Evolutionary conservation across 2,888 invertebrate genomes (phyloP).

Genomic region (Schizaphis graminum): DNA sequence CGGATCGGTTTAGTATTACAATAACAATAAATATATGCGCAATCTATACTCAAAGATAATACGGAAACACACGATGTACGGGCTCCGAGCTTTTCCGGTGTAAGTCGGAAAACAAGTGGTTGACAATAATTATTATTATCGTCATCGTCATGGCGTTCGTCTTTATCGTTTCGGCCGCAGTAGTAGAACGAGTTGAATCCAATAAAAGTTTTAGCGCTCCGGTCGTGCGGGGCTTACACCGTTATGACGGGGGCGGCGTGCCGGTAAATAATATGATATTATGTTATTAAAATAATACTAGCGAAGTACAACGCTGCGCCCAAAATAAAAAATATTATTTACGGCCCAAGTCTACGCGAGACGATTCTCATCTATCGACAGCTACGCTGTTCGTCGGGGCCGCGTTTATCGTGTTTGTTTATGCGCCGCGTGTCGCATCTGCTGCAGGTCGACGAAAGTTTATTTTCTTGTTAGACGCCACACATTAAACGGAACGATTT

Average conservation of each 20-base stretch:
- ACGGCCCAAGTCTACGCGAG: background rate
- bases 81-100: background rate
- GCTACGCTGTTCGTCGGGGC: background rate
- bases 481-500: background rate
- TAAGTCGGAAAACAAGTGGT: background rate
- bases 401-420: background rate
- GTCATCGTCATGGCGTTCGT: background rate
- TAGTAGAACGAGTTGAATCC: no score
- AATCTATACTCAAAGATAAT: background rate
- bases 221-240: no score
- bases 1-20: background rate
- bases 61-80: background rate
- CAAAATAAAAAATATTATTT: background rate
- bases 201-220: no score
- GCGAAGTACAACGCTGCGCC: background rate
- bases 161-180: no score
- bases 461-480: background rate
- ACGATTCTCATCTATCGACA: background rate
- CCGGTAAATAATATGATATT: no score
- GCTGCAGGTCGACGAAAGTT: background rate
- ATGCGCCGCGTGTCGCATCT: background rate
- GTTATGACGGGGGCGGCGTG: no score
- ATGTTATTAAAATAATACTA: no score
- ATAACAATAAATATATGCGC: background rate
- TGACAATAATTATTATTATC: background rate